Percentiles rank a stretch among this genome's conserved stretches.
Evolutionary conservation across 2,113 vertebrate genomes (phyloP).

Genomic region (Rhipidura dahli): DNA sequence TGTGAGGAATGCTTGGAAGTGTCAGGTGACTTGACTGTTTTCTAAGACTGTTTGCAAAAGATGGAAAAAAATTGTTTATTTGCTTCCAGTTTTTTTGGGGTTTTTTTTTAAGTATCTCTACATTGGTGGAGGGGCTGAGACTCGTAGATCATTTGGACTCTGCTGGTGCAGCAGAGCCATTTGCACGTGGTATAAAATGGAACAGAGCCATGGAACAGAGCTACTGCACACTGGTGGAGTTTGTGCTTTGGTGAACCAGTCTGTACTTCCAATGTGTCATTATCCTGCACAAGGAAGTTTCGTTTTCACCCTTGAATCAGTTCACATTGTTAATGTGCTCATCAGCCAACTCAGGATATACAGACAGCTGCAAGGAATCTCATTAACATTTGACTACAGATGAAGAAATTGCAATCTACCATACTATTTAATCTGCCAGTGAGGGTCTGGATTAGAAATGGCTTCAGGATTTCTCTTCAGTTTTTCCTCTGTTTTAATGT

Average conservation of each 20-base stretch:
- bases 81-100: fast-evolving
- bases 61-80: neutral
- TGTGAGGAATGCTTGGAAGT: neutral
- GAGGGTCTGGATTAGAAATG: slow-evolving; percentile 19
- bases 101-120: neutral
- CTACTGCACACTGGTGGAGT: neutral
- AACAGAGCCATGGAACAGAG: neutral
- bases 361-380: slow-evolving; percentile 42
- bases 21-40: neutral
- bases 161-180: neutral
- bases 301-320: neutral
- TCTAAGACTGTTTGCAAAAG: neutral
- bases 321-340: slow-evolving; percentile 24
- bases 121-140: neutral
- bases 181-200: neutral
- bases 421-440: slow-evolving; percentile 5
- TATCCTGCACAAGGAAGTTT: slow-evolving; percentile 25
- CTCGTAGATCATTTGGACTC: fast-evolving
- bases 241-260: neutral
- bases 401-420: slow-evolving; percentile 31
- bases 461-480: neutral
- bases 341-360: slow-evolving; percentile 11
- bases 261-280: neutral
- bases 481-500: neutral
- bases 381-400: slow-evolving; percentile 57